Percentiles rank a stretch among this genome's conserved stretches.
phyloP scores from a whole-genome alignment of 2,888 invertebrate genomes.

The Agonopterix subpropinquella region DNA sequence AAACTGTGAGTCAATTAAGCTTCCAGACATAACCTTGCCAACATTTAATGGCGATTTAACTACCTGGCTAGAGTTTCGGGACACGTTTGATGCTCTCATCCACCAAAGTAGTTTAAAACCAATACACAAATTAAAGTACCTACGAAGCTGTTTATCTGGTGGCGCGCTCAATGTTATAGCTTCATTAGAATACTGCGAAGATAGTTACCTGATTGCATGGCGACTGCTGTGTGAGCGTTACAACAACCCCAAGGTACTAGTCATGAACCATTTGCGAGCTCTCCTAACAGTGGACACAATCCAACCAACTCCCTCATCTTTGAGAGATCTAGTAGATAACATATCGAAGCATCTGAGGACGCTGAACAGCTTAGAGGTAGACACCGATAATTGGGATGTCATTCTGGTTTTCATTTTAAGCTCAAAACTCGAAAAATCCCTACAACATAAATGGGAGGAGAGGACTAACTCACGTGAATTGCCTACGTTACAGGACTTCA shows the following conservation, averaged over 20 bases:
- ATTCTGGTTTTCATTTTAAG: conserved; percentile 6
- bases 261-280: conserved; percentile 8
- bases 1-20: not conserved
- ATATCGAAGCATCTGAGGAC: conserved; percentile 1
- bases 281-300: not conserved
- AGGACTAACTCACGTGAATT: conserved; percentile 5
- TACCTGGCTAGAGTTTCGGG: conserved; percentile 5
- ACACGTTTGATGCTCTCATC: conserved; percentile 3
- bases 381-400: conserved; percentile 7
- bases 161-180: conserved; percentile 3
- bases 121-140: conserved; percentile 5
- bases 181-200: conserved; percentile 9
- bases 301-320: not conserved
- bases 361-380: not conserved
- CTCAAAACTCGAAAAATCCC: conserved; percentile 5
- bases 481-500: conserved; percentile 10
- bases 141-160: conserved; percentile 1
- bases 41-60: not conserved
- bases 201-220: conserved; percentile 10
- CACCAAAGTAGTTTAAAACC: conserved; percentile 1
- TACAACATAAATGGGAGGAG: conserved; percentile 8
- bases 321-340: not conserved
- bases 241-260: conserved; percentile 8
- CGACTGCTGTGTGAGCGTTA: conserved; percentile 10
- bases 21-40: not conserved